Conservation (phyloP, 2,797 vertebrate species). For the Chrosomus eos region DNA sequence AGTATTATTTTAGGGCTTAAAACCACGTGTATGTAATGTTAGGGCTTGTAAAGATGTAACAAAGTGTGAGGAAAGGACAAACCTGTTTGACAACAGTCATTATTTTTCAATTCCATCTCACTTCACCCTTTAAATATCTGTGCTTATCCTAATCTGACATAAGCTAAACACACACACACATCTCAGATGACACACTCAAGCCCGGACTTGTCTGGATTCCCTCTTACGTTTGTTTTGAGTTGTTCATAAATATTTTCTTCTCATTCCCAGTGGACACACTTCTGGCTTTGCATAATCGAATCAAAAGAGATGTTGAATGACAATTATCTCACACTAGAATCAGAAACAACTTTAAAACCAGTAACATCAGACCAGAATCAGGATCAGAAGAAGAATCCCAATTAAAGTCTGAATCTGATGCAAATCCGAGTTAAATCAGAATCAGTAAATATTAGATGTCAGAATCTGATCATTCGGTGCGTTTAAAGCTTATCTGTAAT, state of each 20-base stretch:
- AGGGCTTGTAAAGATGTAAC: too few species aligned
- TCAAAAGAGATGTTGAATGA: background rate
- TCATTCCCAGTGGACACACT: too few species aligned
- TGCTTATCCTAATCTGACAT: background rate
- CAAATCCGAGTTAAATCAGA: too few species aligned
- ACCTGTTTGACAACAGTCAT: background rate
- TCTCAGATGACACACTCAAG: background rate
- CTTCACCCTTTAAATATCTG: background rate
- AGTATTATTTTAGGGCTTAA: too few species aligned
- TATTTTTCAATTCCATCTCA: too few species aligned
- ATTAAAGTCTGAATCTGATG: background rate
- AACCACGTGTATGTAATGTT: too few species aligned
- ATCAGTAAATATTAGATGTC: background rate
- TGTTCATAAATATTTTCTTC: background rate
- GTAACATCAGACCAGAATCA: background rate
- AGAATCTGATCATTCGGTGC: too few species aligned
- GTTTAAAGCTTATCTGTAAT: too few species aligned
- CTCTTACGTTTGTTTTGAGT: background rate
- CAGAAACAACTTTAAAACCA: background rate
- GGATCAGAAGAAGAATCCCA: background rate
- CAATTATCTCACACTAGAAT: background rate
- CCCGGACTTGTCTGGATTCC: background rate
- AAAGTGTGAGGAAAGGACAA: too few species aligned
- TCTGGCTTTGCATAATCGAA: background rate
- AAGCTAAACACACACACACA: too few species aligned